Base-by-base conservation (phyloP, 2,797 vertebrate species). In the Kryptolebias ocellatus region DNA sequence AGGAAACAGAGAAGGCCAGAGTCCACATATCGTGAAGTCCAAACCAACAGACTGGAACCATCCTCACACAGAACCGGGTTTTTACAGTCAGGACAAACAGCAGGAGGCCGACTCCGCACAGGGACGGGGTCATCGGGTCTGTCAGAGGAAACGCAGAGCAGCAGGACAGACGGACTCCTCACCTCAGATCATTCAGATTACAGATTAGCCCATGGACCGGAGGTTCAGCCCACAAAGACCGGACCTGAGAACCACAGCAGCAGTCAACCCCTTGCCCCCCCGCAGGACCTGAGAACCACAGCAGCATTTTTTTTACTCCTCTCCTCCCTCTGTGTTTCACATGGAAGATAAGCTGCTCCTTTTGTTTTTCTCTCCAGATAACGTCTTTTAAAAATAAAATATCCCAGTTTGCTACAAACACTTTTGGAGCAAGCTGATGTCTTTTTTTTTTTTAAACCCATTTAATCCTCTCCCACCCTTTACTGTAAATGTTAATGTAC, bases 1-100 rank as follows among this genome's bases (percentile, higher is more conserved):
- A 94, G 80, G 94, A 96, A 24, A 86, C 90, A 24, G 96, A 96
- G 88, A 95, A 95, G 92, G 96, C 96, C 86, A 88, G 84, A 61
- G 90, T 92, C 73, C 92, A 93, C 78, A 92, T 89, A 73, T 85
- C 88, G 31, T 93, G 81, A 0, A 17, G 64, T 49, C 50, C 15
- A 17, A 0, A 46, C 11, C 4, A 44, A 11, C 50, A 46, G 45
- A 80, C 76, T 81, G 65, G 65, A 80, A 75, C 50, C 58, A 45
- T 7, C 54, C 46, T 63, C 17, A 76, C 28, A 54, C 46, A 53
- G 62, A 78, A 73, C 76, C 68, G 74, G 74, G 70, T 61, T 72
- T 74, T 76, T 55, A 64, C 57, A 18, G 59, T 80, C 31, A 28
- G 74, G 71, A 73, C 73, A 20, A 67, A 77, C 67, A 72, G 66